These are phyloP conservation scores for Pogoniulus pusillus DNA, from an alignment of 2,797 vertebrate genomes.

Conservation along the genomic window DNA sequence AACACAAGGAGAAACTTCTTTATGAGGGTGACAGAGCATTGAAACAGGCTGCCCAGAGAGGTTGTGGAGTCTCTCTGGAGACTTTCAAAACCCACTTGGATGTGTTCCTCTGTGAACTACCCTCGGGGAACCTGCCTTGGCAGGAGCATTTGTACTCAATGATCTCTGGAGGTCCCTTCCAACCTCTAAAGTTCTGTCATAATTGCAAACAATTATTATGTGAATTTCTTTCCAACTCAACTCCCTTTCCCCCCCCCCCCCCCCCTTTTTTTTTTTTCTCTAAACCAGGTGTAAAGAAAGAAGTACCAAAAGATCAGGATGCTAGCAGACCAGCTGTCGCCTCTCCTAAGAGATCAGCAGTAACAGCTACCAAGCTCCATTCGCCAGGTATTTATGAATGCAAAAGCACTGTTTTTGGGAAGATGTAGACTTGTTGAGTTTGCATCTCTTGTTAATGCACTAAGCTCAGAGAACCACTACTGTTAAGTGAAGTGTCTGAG, in stretches of 20 bases:
- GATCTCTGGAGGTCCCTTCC: too few relatives aligned
- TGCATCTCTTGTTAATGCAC: conserved; percentile 14
- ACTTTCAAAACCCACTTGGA: too few relatives aligned
- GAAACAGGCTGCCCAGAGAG: too few relatives aligned
- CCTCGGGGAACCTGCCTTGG: too few relatives aligned
- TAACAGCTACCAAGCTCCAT: conserved; percentile 85
- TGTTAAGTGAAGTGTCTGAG: background rate
- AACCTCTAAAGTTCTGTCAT: background rate
- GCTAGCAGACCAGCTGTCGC: conserved; percentile 72
- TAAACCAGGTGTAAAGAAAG: conserved; percentile 84
- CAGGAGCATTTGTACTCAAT: too few relatives aligned
- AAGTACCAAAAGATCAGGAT: conserved; percentile 84
- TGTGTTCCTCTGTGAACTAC: too few relatives aligned
- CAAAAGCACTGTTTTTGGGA: background rate
- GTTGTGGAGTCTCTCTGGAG: too few relatives aligned
- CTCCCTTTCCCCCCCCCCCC: too few relatives aligned
- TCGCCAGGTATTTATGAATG: conserved; percentile 84
- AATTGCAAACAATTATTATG: background rate
- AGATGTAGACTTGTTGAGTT: background rate
- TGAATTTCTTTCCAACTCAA: background rate
- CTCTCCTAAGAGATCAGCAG: conserved; percentile 86
- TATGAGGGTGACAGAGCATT: too few relatives aligned
- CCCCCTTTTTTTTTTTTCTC: background rate
- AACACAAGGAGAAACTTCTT: too few relatives aligned
- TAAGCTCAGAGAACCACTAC: background rate